A percentile compares a stretch with the other conserved stretches of the same genome.
Conservation (phyloP, 37 sponge, comb jelly and placozoan genomes). For the Amphimedon queenslandica region DNA sequence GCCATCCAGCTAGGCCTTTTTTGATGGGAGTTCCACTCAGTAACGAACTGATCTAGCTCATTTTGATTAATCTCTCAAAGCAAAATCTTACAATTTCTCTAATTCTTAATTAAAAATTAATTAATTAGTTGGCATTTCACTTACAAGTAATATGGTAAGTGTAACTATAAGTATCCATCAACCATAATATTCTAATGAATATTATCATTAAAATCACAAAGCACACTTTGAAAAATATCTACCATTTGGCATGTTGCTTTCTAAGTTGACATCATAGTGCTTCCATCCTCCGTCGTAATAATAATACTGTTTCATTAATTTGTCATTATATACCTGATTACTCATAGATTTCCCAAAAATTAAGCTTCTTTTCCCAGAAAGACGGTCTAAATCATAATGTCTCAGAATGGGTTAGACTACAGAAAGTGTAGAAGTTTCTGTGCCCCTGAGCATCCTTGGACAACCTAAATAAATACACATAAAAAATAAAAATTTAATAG, state of each 20-base stretch:
- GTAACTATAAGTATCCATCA: background rate
- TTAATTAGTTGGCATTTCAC: background rate
- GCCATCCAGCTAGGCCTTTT: slow-evolving; percentile 3
- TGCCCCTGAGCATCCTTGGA: slow-evolving; percentile 31
- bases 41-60: slow-evolving; percentile 6
- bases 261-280: slow-evolving; percentile 18
- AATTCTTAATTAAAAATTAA: background rate
- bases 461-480: slow-evolving; percentile 17
- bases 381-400: slow-evolving; percentile 10
- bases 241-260: background rate
- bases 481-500: background rate
- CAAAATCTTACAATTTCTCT: slow-evolving; percentile 8
- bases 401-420: slow-evolving; percentile 16
- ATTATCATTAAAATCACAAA: background rate
- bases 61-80: slow-evolving; percentile 17
- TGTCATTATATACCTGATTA: too few relatives aligned
- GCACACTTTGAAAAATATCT: slow-evolving; percentile 15
- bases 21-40: slow-evolving; percentile 18
- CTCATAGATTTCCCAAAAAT: slow-evolving; percentile 25
- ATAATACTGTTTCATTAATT: too few relatives aligned
- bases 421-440: slow-evolving; percentile 21
- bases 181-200: background rate
- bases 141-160: background rate
- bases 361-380: background rate
- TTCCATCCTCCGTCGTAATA: slow-evolving; percentile 34